These are phyloP conservation scores for Myotis lucifugus DNA, from an alignment of 2,113 vertebrate genomes.

Conservation along the genomic window DNA sequence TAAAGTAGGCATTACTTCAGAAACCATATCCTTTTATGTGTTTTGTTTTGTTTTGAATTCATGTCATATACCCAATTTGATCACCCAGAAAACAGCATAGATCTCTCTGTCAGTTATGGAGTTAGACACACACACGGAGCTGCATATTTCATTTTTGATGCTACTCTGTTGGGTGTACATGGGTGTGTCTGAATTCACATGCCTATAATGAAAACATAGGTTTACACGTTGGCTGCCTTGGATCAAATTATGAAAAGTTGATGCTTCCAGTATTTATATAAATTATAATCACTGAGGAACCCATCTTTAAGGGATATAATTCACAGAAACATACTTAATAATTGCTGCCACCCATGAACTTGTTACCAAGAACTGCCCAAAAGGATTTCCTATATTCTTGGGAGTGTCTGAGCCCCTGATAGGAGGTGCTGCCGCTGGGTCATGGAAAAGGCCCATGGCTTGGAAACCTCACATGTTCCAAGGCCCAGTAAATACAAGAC, in stretches of 20 bases:
- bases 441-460: background rate
- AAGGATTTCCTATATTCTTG: background rate
- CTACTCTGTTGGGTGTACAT: background rate
- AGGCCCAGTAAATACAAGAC: background rate
- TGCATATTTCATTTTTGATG: background rate
- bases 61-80: background rate
- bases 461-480: background rate
- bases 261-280: background rate
- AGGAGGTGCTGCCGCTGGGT: background rate
- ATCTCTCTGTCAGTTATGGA: background rate
- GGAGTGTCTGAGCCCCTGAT: background rate
- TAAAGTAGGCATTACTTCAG: background rate
- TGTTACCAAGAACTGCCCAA: background rate
- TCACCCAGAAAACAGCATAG: background rate
- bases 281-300: background rate
- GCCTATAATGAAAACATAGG: background rate
- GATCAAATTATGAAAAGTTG: background rate
- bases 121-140: background rate
- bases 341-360: background rate
- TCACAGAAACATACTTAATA: background rate
- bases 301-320: background rate
- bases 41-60: slow-evolving; percentile 2
- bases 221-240: background rate
- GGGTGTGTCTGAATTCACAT: background rate
- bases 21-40: background rate